These are phyloP conservation scores for Halcyon senegalensis DNA, from an alignment of 2,113 vertebrate species.

Conservation along the genomic window DNA sequence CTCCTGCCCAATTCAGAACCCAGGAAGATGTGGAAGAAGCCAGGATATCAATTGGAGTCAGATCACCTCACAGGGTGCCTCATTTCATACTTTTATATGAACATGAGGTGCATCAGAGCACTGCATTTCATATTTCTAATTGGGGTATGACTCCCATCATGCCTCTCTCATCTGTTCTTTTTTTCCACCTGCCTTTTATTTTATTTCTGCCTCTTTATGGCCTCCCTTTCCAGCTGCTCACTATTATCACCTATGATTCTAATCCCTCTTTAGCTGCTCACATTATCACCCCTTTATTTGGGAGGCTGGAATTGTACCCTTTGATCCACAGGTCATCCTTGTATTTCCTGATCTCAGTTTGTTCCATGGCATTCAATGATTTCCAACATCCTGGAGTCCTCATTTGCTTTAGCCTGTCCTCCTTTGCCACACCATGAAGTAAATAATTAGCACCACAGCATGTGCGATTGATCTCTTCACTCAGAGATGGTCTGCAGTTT, in stretches of 20 bases:
- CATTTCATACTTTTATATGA: background rate
- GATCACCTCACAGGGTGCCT: background rate
- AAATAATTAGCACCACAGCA: background rate
- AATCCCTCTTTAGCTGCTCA: constrained; percentile 33
- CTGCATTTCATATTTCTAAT: background rate
- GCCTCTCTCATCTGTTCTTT: background rate
- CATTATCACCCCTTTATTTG: constrained; percentile 44
- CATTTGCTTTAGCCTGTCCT: background rate
- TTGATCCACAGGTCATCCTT: background rate
- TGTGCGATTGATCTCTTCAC: background rate
- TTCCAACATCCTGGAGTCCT: background rate
- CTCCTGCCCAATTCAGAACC: background rate
- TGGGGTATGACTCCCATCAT: background rate
- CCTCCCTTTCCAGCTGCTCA: constrained; percentile 36
- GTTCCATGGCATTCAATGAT: background rate
- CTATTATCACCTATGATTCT: background rate
- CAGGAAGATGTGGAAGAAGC: background rate
- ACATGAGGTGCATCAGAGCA: background rate
- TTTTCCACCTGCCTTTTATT: constrained; percentile 10
- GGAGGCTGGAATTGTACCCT: background rate
- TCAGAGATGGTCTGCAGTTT: background rate
- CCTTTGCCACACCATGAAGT: background rate
- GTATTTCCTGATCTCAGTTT: background rate
- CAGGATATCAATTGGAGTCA: background rate
- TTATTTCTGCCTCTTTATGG: background rate